Evolutionary conservation across 2,888 invertebrate species (phyloP).

Genomic region (Cyrtodaria siliqua): DNA sequence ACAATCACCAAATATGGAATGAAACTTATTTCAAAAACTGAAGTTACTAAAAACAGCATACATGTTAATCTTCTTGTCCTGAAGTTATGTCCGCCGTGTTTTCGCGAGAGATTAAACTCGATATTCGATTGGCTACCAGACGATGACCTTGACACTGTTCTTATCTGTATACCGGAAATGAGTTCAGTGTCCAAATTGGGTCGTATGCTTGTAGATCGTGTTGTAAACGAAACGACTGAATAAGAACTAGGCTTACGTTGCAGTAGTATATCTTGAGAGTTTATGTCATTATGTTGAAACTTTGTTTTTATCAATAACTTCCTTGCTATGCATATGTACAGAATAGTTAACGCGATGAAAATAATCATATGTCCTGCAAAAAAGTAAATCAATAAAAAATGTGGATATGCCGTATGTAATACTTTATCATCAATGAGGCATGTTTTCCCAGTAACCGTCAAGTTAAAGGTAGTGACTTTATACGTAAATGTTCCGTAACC

Average conservation of each 20-base stretch:
- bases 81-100: constrained; percentile 59
- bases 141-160: constrained; percentile 30
- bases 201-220: constrained; percentile 23
- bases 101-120: constrained; percentile 41
- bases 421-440: constrained; percentile 53
- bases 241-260: constrained; percentile 45
- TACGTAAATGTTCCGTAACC: constrained; percentile 56
- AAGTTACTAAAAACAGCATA: constrained; percentile 58
- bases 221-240: constrained; percentile 31
- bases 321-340: constrained; percentile 47
- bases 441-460: constrained; percentile 42
- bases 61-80: constrained; percentile 53
- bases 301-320: constrained; percentile 34
- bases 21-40: constrained; percentile 60
- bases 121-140: constrained; percentile 48
- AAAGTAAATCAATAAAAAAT: constrained; percentile 42
- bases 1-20: constrained; percentile 58
- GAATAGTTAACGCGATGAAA: constrained; percentile 37
- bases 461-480: constrained; percentile 19
- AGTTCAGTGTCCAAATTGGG: constrained; percentile 20
- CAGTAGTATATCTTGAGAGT: constrained; percentile 29
- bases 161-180: constrained; percentile 1
- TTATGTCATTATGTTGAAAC: constrained; percentile 25
- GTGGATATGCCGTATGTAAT: constrained; percentile 39
- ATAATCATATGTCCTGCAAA: constrained; percentile 50